Percentiles rank a stretch among this genome's conserved stretches.
phyloP scores from a whole-genome alignment of 2,113 vertebrate species.

The Mormyrus iriodes region DNA sequence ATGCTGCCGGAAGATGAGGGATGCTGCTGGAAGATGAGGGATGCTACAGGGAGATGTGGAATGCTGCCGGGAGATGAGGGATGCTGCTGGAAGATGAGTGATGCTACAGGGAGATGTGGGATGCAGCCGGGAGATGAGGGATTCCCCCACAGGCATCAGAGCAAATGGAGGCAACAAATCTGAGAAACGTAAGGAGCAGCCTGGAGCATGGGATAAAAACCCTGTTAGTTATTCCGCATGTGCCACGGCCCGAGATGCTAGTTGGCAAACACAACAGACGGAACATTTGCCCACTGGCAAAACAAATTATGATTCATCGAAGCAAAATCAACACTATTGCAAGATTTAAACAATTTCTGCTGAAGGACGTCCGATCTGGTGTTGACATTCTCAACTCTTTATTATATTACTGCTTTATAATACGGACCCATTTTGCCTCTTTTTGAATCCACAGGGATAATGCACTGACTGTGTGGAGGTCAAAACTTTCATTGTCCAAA shows the following conservation, averaged over 20 bases:
- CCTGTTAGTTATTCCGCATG: constrained; percentile 21
- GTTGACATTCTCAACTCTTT: background rate
- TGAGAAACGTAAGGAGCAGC: constrained; percentile 18
- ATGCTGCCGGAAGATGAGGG: no score
- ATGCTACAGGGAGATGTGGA: background rate
- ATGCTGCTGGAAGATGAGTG: background rate
- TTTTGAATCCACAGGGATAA: background rate
- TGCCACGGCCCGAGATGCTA: constrained; percentile 13
- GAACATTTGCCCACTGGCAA: constrained; percentile 19
- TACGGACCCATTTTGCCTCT: background rate
- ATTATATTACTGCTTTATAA: background rate
- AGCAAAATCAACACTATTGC: constrained; percentile 16
- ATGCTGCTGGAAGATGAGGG: no score
- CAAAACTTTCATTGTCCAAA: background rate
- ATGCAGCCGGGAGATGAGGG: background rate
- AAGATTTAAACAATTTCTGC: background rate
- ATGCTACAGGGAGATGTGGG: background rate
- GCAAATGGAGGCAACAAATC: background rate
- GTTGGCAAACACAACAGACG: constrained; percentile 24
- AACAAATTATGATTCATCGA: constrained; percentile 31
- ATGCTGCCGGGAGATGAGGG: background rate
- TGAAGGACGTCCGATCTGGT: constrained; percentile 2
- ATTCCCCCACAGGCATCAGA: background rate
- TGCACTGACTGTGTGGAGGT: background rate
- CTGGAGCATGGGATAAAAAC: constrained; percentile 11